A percentile compares a stretch with the other conserved stretches of the same genome.
These are phyloP conservation scores for Linurgus olivaceus DNA, from an alignment of 2,797 vertebrate species.

Conservation along the genomic window DNA sequence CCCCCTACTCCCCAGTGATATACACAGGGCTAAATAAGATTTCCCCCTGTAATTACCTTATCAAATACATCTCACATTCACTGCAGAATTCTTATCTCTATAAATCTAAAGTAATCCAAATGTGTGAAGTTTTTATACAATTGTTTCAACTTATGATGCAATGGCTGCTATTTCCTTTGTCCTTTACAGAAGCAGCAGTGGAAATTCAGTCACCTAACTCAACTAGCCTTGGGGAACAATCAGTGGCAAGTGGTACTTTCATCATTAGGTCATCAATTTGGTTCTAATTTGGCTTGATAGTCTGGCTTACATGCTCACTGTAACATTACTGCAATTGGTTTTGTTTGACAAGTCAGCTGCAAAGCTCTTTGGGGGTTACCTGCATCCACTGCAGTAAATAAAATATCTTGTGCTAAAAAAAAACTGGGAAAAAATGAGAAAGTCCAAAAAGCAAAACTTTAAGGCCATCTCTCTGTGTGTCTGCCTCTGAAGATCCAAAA, in stretches of 20 bases:
- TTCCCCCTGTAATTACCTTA: neutral
- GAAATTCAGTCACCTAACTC: neutral
- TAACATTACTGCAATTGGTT: neutral
- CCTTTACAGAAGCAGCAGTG: neutral
- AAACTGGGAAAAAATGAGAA: neutral
- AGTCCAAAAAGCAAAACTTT: neutral
- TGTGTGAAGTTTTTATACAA: neutral
- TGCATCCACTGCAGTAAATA: neutral
- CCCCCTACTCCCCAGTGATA: neutral
- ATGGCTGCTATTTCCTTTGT: neutral
- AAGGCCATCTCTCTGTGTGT: neutral
- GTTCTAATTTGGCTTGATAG: neutral
- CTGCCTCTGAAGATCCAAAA: neutral
- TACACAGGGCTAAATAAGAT: neutral
- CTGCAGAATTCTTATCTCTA: neutral
- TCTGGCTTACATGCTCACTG: neutral
- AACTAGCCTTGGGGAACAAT: neutral
- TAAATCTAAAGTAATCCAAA: neutral
- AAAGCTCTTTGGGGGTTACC: neutral
- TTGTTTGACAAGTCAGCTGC: neutral
- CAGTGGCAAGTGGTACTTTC: neutral
- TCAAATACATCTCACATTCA: neutral
- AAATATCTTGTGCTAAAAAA: neutral
- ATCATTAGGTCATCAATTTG: neutral
- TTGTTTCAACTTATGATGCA: neutral